A percentile compares a stretch with the other conserved stretches of the same genome.
Evolutionary conservation across 2,797 vertebrate species (phyloP).

Genomic region (Chelonia mydas): DNA sequence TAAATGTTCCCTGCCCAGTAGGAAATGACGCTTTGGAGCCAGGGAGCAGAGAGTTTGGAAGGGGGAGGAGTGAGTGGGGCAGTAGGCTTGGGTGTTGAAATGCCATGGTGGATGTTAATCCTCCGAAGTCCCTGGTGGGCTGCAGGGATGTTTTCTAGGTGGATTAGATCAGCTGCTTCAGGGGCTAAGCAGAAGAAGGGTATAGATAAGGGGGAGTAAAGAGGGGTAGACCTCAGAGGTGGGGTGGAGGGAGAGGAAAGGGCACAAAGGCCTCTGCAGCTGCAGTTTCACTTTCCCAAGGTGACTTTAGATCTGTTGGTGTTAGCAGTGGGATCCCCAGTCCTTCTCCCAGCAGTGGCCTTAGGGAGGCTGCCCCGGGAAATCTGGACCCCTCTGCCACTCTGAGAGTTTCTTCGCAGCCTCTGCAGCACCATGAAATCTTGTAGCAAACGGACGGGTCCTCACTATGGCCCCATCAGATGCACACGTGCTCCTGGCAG

Average conservation of each 20-base stretch:
- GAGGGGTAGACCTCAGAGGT: background rate
- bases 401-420: background rate
- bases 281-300: background rate
- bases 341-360: background rate
- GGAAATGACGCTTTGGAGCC: background rate
- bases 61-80: too few species aligned
- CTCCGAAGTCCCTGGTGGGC: background rate
- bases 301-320: background rate
- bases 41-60: background rate
- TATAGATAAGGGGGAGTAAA: background rate
- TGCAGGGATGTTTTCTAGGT: background rate
- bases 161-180: background rate
- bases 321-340: accelerated
- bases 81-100: background rate
- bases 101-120: background rate
- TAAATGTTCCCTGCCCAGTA: background rate
- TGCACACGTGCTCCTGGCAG: background rate
- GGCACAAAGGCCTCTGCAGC: background rate
- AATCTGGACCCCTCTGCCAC: background rate
- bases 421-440: background rate
- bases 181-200: background rate
- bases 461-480: background rate
- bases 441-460: background rate
- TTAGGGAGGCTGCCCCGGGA: background rate
- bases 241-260: background rate